These are phyloP conservation scores for Columba guinea DNA, from an alignment of 2,797 vertebrate genomes.

Conservation along the genomic window DNA sequence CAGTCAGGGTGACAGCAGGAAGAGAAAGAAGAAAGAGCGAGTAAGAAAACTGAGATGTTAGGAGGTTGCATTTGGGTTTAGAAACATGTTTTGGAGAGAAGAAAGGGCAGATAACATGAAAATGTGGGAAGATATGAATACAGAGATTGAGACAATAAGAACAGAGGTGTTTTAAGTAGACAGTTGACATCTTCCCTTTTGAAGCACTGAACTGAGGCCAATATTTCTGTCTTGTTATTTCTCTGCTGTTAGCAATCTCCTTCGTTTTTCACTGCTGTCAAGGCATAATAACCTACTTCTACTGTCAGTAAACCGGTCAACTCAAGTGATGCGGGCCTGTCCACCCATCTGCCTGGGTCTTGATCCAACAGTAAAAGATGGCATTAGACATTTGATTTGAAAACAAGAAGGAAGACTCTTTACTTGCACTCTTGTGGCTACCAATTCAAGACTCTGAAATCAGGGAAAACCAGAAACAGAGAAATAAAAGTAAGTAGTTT, in stretches of 20 bases:
- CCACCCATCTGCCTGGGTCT: not conserved
- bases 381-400: not conserved
- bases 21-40: not conserved
- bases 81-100: not conserved
- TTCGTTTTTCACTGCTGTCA: not conserved
- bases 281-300: not conserved
- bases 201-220: not conserved
- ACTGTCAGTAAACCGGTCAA: not conserved
- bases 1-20: not conserved
- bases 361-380: not conserved
- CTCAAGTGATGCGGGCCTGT: not conserved
- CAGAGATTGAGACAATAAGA: not conserved
- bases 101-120: not conserved
- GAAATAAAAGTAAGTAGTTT: not conserved
- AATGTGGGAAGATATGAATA: not conserved
- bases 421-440: not conserved
- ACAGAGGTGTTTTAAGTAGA: not conserved
- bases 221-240: not conserved
- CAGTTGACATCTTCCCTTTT: not conserved
- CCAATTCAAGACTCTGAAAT: not conserved
- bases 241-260: not conserved
- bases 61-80: not conserved
- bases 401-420: not conserved
- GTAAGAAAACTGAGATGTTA: not conserved
- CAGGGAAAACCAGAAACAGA: not conserved